These are phyloP conservation scores for Dicentrarchus labrax DNA, from an alignment of 2,113 vertebrate genomes.

Conservation along the genomic window DNA sequence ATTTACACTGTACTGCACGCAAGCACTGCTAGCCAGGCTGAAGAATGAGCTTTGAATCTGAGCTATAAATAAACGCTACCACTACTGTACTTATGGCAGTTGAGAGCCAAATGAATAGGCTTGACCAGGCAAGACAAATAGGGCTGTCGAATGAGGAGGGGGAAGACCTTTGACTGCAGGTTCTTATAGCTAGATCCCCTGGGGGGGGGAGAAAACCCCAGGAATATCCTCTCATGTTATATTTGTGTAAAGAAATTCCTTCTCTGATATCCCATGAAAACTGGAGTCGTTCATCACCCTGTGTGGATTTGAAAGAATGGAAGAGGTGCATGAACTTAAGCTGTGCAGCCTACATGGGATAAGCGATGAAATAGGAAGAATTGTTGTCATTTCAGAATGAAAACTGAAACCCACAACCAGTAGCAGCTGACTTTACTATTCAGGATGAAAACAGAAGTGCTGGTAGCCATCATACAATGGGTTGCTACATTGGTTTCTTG, in stretches of 20 bases:
- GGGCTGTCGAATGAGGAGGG: slow-evolving; percentile 45
- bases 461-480: background rate
- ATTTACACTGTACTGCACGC: slow-evolving; percentile 53
- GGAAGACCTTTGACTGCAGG: slow-evolving; percentile 10
- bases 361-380: slow-evolving; percentile 16
- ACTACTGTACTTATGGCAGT: slow-evolving; percentile 60
- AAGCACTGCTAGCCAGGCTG: slow-evolving; percentile 51
- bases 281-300: slow-evolving; percentile 32
- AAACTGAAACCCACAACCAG: slow-evolving; percentile 2
- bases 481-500: background rate
- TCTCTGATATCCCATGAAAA: slow-evolving; percentile 26
- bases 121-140: slow-evolving; percentile 65
- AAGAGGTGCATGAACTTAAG: slow-evolving; percentile 3
- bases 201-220: slow-evolving; percentile 1
- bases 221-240: slow-evolving; percentile 38
- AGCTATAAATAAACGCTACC: slow-evolving; percentile 71
- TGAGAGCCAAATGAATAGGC: slow-evolving; percentile 64
- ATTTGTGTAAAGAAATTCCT: slow-evolving; percentile 39
- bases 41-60: slow-evolving; percentile 58
- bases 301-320: slow-evolving; percentile 7
- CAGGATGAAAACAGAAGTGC: background rate
- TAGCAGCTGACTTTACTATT: background rate
- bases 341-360: background rate
- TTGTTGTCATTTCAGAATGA: background rate
- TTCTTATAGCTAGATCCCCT: slow-evolving; percentile 22